Percentiles rank a stretch among this genome's conserved stretches.
phyloP scores from a whole-genome alignment of 2,888 invertebrate genomes.

The Polyploca ridens region DNA sequence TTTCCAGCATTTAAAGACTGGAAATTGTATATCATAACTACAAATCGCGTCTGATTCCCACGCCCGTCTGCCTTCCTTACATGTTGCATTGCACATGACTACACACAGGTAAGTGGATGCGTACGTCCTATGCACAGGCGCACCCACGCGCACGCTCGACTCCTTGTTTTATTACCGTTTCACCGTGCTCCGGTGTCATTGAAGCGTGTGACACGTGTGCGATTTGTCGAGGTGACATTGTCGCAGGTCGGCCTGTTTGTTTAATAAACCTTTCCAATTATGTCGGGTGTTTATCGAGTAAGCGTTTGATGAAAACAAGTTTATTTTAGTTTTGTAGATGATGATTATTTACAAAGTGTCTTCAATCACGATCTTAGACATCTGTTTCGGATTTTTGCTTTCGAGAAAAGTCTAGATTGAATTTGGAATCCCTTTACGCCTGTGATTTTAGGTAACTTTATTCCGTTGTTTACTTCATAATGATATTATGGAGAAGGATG shows the following conservation, averaged over 20 bases:
- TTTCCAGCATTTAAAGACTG: too few relatives aligned
- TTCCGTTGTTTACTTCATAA: too few relatives aligned
- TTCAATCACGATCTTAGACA: too few relatives aligned
- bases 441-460: too few relatives aligned
- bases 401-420: too few relatives aligned
- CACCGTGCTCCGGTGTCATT: neutral
- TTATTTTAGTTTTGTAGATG: neutral
- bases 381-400: too few relatives aligned
- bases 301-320: neutral
- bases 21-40: neutral
- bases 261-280: neutral
- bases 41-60: neutral
- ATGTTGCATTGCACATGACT: neutral
- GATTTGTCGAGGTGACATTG: constrained; percentile 4
- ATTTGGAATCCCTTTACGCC: too few relatives aligned
- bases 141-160: neutral
- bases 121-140: neutral
- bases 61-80: neutral
- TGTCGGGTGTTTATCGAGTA: neutral
- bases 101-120: neutral
- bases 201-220: constrained; percentile 3
- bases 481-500: too few relatives aligned
- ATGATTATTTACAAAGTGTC: too few relatives aligned
- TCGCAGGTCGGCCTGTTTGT: neutral
- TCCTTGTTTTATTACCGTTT: neutral